phyloP scores from a whole-genome alignment of 2,797 vertebrate species.

The Pseudochaenichthys georgianus region DNA sequence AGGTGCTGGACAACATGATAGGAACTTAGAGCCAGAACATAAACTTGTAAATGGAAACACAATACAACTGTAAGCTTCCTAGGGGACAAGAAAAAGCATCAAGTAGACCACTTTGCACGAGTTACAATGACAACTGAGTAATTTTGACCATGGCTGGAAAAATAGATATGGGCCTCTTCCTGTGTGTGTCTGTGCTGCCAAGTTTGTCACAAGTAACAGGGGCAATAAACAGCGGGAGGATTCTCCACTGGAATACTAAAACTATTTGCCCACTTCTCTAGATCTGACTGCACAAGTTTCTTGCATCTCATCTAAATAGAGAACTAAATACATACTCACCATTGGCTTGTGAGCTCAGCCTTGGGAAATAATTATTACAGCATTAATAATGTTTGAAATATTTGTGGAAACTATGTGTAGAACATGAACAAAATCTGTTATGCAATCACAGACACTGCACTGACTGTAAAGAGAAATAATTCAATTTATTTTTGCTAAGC shows the following conservation, averaged over 20 bases:
- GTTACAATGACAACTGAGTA: slow-evolving; percentile 12
- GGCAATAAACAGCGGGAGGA: neutral
- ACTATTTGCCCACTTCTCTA: neutral
- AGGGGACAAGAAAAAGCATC: slow-evolving; percentile 5
- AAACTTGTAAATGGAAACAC: neutral
- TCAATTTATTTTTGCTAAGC: neutral
- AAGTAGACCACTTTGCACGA: slow-evolving; percentile 1
- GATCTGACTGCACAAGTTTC: neutral
- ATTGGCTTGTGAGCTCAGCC: slow-evolving; percentile 6
- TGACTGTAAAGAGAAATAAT: neutral
- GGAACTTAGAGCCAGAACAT: neutral
- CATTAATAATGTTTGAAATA: neutral
- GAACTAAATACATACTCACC: neutral
- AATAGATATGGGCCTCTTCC: slow-evolving; percentile 20
- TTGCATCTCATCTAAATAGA: neutral
- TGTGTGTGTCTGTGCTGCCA: slow-evolving; percentile 24
- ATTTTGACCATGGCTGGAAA: slow-evolving; percentile 18
- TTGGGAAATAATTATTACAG: neutral
- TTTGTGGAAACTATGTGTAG: neutral
- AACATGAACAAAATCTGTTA: neutral
- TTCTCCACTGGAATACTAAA: neutral
- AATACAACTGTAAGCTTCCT: neutral
- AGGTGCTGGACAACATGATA: neutral
- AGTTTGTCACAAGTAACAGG: slow-evolving; percentile 15
- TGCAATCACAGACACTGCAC: neutral